These are phyloP conservation scores for Strigamia transsilvanica DNA, from an alignment of 2,888 invertebrate genomes.

Conservation along the genomic window DNA sequence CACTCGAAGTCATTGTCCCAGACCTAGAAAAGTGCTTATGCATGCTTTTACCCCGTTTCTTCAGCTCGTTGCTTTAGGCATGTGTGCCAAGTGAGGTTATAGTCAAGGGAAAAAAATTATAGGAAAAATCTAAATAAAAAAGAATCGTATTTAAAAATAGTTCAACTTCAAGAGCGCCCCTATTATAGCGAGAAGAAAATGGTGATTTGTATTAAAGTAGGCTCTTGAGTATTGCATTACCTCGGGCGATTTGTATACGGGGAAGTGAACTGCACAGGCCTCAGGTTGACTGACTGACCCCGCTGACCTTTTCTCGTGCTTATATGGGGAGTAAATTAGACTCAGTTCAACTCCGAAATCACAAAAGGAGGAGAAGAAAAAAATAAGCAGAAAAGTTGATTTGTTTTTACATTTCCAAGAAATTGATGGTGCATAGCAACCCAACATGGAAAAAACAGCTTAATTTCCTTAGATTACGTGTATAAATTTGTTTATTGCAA, in stretches of 20 bases:
- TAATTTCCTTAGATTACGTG: neutral
- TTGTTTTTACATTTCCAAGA: neutral
- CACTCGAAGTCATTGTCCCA: conserved; percentile 19
- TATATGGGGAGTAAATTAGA: conserved; percentile 37
- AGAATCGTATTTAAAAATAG: conserved; percentile 21
- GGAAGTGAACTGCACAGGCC: conserved; percentile 33
- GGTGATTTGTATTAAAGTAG: conserved; percentile 37
- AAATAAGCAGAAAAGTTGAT: neutral
- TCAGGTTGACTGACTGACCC: conserved; percentile 41
- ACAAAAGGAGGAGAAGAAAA: conserved; percentile 9
- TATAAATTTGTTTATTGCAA: conserved; percentile 19
- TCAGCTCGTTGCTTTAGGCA: conserved; percentile 21
- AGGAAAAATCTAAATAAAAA: conserved; percentile 18
- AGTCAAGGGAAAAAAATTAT: neutral
- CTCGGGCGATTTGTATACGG: conserved; percentile 12
- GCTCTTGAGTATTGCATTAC: conserved; percentile 42
- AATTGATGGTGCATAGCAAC: conserved; percentile 22
- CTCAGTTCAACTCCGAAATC: conserved; percentile 28
- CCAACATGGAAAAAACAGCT: neutral
- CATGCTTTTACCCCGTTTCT: conserved; percentile 39
- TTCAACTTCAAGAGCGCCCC: conserved; percentile 26
- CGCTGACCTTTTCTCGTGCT: conserved; percentile 15
- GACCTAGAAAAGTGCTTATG: conserved; percentile 42
- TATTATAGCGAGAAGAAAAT: conserved; percentile 33
- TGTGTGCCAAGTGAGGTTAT: conserved; percentile 32